phyloP scores from a whole-genome alignment of 2,888 invertebrate species.

The Chouioia cunea region DNA sequence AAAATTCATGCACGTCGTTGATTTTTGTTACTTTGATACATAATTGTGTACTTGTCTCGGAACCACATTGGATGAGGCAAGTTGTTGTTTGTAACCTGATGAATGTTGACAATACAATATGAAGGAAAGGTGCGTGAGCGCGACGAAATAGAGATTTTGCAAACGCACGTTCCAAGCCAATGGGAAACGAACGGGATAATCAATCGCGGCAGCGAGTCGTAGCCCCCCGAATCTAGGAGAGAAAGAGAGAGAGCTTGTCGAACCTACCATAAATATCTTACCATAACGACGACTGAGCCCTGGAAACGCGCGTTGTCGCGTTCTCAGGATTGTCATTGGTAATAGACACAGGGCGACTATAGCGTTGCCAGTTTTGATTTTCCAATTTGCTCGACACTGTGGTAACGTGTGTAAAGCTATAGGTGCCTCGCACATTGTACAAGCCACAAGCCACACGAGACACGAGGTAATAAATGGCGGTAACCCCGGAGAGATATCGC shows the following conservation, averaged over 20 bases:
- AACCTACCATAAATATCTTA: constrained; percentile 31
- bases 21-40: too few relatives aligned
- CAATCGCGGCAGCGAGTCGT: constrained; percentile 20
- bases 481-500: constrained; percentile 48
- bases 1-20: too few relatives aligned
- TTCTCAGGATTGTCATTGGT: constrained; percentile 25
- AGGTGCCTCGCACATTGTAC: constrained; percentile 10
- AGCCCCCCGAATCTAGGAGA: constrained; percentile 5
- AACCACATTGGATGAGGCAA: too few relatives aligned
- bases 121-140: constrained; percentile 1
- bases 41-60: too few relatives aligned
- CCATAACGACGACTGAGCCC: constrained; percentile 1
- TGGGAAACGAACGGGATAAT: constrained; percentile 31
- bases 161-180: constrained; percentile 3
- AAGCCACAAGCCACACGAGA: constrained; percentile 45
- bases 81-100: too few relatives aligned
- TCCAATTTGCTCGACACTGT: constrained; percentile 3
- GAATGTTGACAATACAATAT: constrained; percentile 15
- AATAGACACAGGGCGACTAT: constrained; percentile 1
- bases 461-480: constrained; percentile 49
- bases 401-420: constrained; percentile 9
- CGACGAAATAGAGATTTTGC: constrained; percentile 9
- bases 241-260: not conserved
- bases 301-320: not conserved
- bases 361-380: constrained; percentile 6